Evolutionary conservation across 2,113 vertebrate species (phyloP).

Genomic region (Oncorhynchus gorbuscha): DNA sequence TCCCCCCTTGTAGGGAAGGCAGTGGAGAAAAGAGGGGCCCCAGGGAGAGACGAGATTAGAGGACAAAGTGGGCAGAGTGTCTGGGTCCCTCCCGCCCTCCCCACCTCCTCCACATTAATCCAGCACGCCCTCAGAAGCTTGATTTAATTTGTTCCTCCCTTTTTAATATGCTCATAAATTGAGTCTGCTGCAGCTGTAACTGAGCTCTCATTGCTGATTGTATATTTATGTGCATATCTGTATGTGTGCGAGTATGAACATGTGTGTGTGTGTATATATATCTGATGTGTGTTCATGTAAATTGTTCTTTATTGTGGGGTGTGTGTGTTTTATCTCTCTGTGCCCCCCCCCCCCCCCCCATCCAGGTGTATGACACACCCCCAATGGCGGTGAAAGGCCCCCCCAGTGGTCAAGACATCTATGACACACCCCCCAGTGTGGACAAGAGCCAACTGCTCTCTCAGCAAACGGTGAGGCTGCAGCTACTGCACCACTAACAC

Average conservation of each 20-base stretch:
- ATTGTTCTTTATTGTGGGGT: neutral
- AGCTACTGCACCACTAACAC: neutral
- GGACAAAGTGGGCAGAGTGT: constrained; percentile 3
- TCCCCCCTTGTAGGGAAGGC: neutral
- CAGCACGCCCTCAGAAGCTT: constrained; percentile 21
- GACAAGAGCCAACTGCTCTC: constrained; percentile 76
- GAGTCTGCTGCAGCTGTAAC: neutral
- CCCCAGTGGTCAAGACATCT: constrained; percentile 82
- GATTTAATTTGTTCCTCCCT: constrained; percentile 30
- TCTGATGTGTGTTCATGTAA: neutral
- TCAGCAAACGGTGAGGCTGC: constrained; percentile 64
- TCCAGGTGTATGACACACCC: constrained; percentile 90
- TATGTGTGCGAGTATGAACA: neutral
- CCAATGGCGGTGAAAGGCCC: constrained; percentile 91
- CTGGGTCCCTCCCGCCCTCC: neutral
- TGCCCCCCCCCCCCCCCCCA: neutral
- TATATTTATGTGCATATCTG: neutral
- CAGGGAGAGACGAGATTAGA: constrained; percentile 2
- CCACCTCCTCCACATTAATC: constrained; percentile 2
- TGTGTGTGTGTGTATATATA: neutral
- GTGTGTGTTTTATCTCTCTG: neutral
- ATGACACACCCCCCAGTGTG: constrained; percentile 85
- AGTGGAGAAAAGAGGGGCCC: neutral
- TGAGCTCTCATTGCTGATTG: too few relatives aligned
- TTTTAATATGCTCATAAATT: constrained; percentile 13